These are phyloP conservation scores for Collichthys lucidus DNA, from an alignment of 2,113 vertebrate genomes.

Conservation along the genomic window DNA sequence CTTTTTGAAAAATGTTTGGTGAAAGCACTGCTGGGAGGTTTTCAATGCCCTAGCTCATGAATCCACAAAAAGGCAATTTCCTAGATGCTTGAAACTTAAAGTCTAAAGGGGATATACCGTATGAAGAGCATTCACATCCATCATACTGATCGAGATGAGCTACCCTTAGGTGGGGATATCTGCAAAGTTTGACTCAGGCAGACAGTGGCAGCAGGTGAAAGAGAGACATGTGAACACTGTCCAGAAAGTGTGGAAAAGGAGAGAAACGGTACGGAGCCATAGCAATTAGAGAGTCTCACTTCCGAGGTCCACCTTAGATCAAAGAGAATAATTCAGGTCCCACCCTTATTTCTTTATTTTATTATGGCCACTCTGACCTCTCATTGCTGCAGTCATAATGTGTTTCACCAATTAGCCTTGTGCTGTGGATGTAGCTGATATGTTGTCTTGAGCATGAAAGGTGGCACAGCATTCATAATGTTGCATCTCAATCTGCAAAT, in stretches of 20 bases:
- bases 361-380: slow-evolving; percentile 73
- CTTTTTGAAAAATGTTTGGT: slow-evolving; percentile 61
- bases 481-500: slow-evolving; percentile 70
- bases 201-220: slow-evolving; percentile 38
- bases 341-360: slow-evolving; percentile 66
- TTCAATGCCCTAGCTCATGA: slow-evolving; percentile 56
- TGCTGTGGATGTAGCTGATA: slow-evolving; percentile 62
- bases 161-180: slow-evolving; percentile 23
- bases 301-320: slow-evolving; percentile 70
- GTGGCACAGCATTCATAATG: slow-evolving; percentile 61
- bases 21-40: slow-evolving; percentile 50
- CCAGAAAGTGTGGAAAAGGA: slow-evolving; percentile 25
- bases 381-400: slow-evolving; percentile 57
- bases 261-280: slow-evolving; percentile 28
- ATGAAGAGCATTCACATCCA: slow-evolving; percentile 48
- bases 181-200: slow-evolving; percentile 23
- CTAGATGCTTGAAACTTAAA: slow-evolving; percentile 27
- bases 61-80: slow-evolving; percentile 64
- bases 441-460: slow-evolving; percentile 60
- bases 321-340: slow-evolving; percentile 81
- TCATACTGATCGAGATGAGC: slow-evolving; percentile 50
- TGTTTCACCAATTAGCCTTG: slow-evolving; percentile 73
- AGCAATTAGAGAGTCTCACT: slow-evolving; percentile 70
- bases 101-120: slow-evolving; percentile 54
- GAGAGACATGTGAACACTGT: slow-evolving; percentile 28